Evolutionary conservation across 2,113 vertebrate genomes (phyloP), one percentile per base, ranked within the genome.

Genomic region (Nibea coibor): DNA sequence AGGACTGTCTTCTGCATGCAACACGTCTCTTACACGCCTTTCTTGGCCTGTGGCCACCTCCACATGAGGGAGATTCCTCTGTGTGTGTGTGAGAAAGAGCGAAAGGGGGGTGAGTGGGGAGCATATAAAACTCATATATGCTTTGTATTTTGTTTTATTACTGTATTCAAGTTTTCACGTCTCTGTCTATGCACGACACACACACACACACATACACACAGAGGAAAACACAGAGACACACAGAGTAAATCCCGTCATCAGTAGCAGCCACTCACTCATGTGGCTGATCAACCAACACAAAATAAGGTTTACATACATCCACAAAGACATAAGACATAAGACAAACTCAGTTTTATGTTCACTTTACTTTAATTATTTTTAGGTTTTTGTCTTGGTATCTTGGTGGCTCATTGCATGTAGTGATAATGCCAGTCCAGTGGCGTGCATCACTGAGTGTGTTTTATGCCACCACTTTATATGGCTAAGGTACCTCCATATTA

Each of bases 41-140:
- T 53, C 14, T 69, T 90, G 90, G 83, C 85, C 58, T 20, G 1
- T 57, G 3, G 76, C 87, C 83, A 83, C 64, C 58, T 59, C 22
- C 51, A 28, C 67, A 71, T 66, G 61, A 88, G 78, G 81, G 67
- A 72, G 78, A 83, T 83, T 88, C 75, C 77, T 69, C 17, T 16
- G 59, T 53, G 47, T 68, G 48, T 51, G 42, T 20, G 10, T 24
- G 20, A 26, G 57, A 10, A 47, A 3, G 15, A 42, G 48, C 12
- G 22, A 4, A 16, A 22, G 43, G 43, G 43, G 43, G 4, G 43
- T 1, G 43, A 4, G 43, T 4, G 43, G 12, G 14, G 31, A 6
- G 31, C 31, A 35, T 35, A 35, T 35, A 45, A 14, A 45, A 14
- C 87, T 83, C 77, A 24, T 67, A 39, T 71, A 78, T 74, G 42